Base-by-base conservation (phyloP, 1,140 invertebrate species). In the Euwallacea fornicatus region DNA sequence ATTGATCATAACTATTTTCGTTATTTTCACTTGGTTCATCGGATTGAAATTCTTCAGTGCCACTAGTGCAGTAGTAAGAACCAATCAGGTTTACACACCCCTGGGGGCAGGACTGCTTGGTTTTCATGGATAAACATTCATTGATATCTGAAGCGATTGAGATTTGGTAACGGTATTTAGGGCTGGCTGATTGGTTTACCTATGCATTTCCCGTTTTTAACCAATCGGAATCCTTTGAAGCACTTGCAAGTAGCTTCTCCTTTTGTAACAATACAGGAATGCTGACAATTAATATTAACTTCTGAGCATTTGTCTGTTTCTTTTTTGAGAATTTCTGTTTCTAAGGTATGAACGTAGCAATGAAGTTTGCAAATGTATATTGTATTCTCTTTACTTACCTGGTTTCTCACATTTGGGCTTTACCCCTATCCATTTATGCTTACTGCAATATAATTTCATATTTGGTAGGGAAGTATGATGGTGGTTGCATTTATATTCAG, bases 101-200 rank as follows among this genome's bases (percentile, higher is more conserved):
- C 16, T 44, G 4, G 13, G n/a, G 13, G n/a, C 65, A 66, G 6
- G 7, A 10, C 58, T 56, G 21, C 41, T 56, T 58, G 43, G 2
- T 74, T 73, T 6, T 69, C 47, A 8, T 53, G 15, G 54, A 33
- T 33, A 68, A 64, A 50, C 75, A 76, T 59, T 76, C 75, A 54
- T 76, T 69, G 41, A 76, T 69, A 64, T 76, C 75, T 75, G 47
- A 42, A 75, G 73, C 21, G 2, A 60, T 16, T 41, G 54, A n/a
- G 16, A n/a, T 56, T 61, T 10, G 9, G n/a, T 61, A 64, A 56
- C 44, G 15, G 16, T 71, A 64, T 42, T 58, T 13, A 50, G 9
- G 9, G 9, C 46, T 11, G 7, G 9, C 7, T 6, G 9, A 11
- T 50, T 2, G 0, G 46, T 50, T 50, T 50, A 50, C 46, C 46